Evolutionary conservation across 2,888 invertebrate genomes (phyloP).

Genomic region (Dastarcus helophoroides): DNA sequence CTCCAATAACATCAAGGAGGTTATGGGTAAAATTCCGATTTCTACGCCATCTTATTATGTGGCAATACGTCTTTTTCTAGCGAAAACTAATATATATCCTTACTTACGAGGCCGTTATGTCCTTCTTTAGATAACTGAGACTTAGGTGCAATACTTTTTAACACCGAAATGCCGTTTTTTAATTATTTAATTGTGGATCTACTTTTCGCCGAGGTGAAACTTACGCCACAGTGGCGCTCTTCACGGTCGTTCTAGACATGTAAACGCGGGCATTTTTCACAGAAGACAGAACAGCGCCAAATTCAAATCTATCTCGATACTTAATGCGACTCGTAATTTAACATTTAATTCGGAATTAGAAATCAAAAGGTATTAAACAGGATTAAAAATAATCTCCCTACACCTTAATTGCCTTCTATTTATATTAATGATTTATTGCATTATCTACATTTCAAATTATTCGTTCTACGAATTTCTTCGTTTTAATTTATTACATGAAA

Average conservation of each 20-base stretch:
- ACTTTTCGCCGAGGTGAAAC: constrained; percentile 31
- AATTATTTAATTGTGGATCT: constrained; percentile 23
- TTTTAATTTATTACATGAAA: too few relatives aligned
- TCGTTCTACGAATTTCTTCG: too few relatives aligned
- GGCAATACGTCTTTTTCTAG: constrained; percentile 21
- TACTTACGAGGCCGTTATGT: too few relatives aligned
- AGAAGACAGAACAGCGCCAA: constrained; percentile 24
- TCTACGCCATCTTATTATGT: constrained; percentile 43
- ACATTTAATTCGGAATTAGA: too few relatives aligned
- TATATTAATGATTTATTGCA: too few relatives aligned
- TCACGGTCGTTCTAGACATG: constrained; percentile 24
- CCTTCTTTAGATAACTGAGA: too few relatives aligned
- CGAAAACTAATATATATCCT: constrained; percentile 10
- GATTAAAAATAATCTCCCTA: too few relatives aligned
- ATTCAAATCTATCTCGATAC: constrained; percentile 24
- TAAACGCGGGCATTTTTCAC: constrained; percentile 33
- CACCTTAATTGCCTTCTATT: too few relatives aligned
- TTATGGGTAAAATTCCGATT: constrained; percentile 64
- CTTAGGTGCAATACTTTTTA: too few relatives aligned
- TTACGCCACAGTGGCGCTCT: constrained; percentile 31
- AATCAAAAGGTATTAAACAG: too few relatives aligned
- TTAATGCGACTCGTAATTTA: too few relatives aligned
- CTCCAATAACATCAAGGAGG: constrained; percentile 66
- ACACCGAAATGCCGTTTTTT: constrained; percentile 2
- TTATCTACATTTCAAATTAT: too few relatives aligned